Conservation (phyloP, 2,888 invertebrate genomes). For the Tetramorium bicarinatum region DNA sequence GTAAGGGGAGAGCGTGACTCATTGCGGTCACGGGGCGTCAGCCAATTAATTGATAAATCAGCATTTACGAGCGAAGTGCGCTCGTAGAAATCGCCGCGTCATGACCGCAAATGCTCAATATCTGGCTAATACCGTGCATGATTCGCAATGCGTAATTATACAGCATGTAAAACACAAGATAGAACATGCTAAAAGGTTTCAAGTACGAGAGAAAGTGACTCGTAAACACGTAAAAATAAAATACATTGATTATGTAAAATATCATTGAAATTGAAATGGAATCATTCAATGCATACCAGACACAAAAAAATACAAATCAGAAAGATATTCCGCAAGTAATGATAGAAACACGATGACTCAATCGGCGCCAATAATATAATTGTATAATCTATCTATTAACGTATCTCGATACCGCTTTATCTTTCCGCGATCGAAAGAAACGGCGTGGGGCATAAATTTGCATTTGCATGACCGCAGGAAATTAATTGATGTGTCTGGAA, state of each 20-base stretch:
- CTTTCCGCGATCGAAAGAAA: background rate
- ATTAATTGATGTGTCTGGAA: constrained; percentile 34
- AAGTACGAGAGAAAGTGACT: no score
- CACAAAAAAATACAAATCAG: background rate
- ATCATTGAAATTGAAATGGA: background rate
- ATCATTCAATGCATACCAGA: background rate
- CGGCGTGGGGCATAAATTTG: constrained; percentile 5
- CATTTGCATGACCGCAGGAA: background rate
- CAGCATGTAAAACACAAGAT: background rate
- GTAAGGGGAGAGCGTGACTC: constrained; percentile 59
- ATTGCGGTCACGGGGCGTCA: constrained; percentile 54
- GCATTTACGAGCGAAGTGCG: constrained; percentile 59
- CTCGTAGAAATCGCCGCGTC: constrained; percentile 31
- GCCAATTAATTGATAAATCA: constrained; percentile 69
- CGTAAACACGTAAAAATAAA: background rate
- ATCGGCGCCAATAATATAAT: background rate
- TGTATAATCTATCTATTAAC: background rate
- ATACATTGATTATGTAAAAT: background rate
- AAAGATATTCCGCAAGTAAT: background rate
- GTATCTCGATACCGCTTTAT: background rate
- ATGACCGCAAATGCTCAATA: constrained; percentile 15
- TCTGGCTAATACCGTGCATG: constrained; percentile 2
- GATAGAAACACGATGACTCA: background rate
- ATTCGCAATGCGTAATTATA: constrained; percentile 12
- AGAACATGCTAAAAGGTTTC: background rate